Conservation (phyloP, 2,888 invertebrate species). For the Habrosyne pyritoides region DNA sequence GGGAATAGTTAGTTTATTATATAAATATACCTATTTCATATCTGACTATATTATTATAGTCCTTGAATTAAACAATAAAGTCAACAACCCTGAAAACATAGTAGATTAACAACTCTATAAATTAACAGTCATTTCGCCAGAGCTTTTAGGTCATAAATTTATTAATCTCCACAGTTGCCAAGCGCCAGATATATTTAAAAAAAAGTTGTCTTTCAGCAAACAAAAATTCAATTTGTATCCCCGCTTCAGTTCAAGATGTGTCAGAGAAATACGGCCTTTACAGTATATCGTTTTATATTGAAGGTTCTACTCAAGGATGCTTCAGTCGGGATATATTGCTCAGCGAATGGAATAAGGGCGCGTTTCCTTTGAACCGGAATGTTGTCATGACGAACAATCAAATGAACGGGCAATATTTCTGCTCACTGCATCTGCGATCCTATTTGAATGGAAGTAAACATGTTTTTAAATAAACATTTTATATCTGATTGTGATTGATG, state of each 20-base stretch:
- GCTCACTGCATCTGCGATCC: too few relatives aligned
- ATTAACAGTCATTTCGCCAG: background rate
- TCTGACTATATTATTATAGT: too few relatives aligned
- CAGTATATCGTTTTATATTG: constrained; percentile 1
- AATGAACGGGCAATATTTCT: too few relatives aligned
- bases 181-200: background rate
- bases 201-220: background rate
- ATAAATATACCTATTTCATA: too few relatives aligned
- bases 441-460: too few relatives aligned
- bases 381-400: background rate
- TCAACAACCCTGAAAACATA: background rate
- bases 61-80: too few relatives aligned
- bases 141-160: background rate
- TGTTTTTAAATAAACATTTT: too few relatives aligned
- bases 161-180: background rate
- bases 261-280: background rate
- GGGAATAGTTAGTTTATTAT: too few relatives aligned
- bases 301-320: background rate
- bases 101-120: background rate
- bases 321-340: background rate
- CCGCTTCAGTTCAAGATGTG: background rate
- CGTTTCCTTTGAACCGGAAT: background rate
- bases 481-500: too few relatives aligned
- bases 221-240: background rate
- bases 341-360: background rate